These are phyloP conservation scores for Nomada fabriciana DNA, from an alignment of 2,888 invertebrate genomes.

Conservation along the genomic window DNA sequence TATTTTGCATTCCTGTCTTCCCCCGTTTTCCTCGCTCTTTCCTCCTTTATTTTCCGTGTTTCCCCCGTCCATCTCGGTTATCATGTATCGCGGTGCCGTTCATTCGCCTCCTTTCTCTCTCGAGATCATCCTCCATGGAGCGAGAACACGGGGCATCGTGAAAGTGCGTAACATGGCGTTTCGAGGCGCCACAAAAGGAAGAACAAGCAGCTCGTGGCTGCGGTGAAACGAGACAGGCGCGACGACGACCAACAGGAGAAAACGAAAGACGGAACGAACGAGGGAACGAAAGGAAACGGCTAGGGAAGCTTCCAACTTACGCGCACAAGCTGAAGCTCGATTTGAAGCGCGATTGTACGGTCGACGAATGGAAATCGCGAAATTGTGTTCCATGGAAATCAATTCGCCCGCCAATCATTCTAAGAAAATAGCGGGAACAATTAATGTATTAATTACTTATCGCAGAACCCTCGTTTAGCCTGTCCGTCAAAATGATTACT, in stretches of 20 bases:
- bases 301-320: conserved; percentile 38
- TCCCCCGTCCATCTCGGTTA: conserved; percentile 30
- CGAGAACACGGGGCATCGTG: conserved; percentile 49
- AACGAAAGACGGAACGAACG: conserved; percentile 32
- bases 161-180: conserved; percentile 69
- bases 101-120: conserved; percentile 60
- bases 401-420: not conserved
- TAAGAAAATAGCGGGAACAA: too few species aligned
- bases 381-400: not conserved
- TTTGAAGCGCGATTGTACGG: not conserved
- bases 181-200: conserved; percentile 71
- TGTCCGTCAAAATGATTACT: too few species aligned
- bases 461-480: too few species aligned
- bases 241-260: conserved; percentile 34
- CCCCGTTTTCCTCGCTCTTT: not conserved
- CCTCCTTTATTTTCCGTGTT: not conserved
- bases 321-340: conserved; percentile 4
- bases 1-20: not conserved
- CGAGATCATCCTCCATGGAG: conserved; percentile 62
- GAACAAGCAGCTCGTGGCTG: conserved; percentile 33
- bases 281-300: conserved; percentile 34
- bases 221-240: conserved; percentile 55
- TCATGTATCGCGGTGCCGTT: conserved; percentile 6
- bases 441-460: not conserved
- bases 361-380: not conserved